Evolutionary conservation across 2,797 vertebrate genomes (phyloP).

Genomic region (Rhinichthys osculus): DNA sequence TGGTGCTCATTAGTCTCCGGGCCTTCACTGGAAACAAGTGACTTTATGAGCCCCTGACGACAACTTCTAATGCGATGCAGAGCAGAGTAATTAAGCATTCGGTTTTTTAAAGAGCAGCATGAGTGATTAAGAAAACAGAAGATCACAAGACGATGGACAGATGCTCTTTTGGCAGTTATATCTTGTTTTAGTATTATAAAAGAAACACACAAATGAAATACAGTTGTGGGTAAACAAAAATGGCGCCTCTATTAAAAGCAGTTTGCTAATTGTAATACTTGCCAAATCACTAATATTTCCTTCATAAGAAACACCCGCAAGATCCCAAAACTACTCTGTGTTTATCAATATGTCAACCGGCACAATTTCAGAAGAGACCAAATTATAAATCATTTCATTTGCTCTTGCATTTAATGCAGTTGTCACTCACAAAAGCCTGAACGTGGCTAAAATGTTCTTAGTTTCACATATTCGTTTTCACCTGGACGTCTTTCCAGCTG

Average conservation of each 20-base stretch:
- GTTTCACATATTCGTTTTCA: not conserved
- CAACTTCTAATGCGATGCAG: slow-evolving; percentile 61
- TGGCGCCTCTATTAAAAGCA: not conserved
- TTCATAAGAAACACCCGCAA: not conserved
- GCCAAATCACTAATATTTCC: not conserved
- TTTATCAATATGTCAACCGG: not conserved
- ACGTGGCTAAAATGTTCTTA: not conserved
- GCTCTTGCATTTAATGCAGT: not conserved
- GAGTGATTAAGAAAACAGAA: slow-evolving; percentile 62
- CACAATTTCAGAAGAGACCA: not conserved
- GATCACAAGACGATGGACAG: slow-evolving; percentile 51
- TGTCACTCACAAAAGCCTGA: not conserved
- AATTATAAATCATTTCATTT: not conserved
- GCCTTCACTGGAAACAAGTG: slow-evolving; percentile 55
- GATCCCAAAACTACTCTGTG: not conserved
- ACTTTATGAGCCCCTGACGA: slow-evolving; percentile 68
- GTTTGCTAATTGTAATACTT: not conserved
- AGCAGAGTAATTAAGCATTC: slow-evolving; percentile 63
- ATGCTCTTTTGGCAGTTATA: slow-evolving; percentile 15
- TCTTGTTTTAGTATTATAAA: slow-evolving; percentile 4
- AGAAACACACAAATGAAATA: not conserved
- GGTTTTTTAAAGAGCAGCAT: slow-evolving; percentile 63
- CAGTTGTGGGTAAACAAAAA: not conserved
- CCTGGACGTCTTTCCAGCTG: slow-evolving; percentile 27
- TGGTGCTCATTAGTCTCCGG: slow-evolving; percentile 51